A percentile compares a stretch with the other conserved stretches of the same genome.
phyloP scores from a whole-genome alignment of 2,797 vertebrate genomes.

The Toxotes lorentzi region DNA sequence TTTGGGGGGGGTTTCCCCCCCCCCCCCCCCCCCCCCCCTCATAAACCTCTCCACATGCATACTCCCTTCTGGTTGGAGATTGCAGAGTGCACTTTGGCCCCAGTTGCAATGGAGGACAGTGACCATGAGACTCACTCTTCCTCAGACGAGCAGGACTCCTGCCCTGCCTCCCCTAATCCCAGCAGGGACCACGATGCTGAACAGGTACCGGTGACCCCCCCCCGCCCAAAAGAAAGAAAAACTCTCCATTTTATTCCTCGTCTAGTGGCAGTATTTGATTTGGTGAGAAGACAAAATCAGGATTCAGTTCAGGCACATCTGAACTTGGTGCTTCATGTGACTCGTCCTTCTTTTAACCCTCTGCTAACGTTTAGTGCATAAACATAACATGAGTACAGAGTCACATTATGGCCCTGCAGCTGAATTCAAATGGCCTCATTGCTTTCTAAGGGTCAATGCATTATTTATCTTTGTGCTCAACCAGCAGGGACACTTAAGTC shows the following conservation, averaged over 20 bases:
- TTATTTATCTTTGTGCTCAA: slow-evolving; percentile 65
- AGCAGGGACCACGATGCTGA: slow-evolving; percentile 60
- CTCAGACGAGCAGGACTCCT: slow-evolving; percentile 80
- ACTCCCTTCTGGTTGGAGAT: slow-evolving; percentile 77
- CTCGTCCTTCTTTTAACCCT: neutral
- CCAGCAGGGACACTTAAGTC: slow-evolving; percentile 25
- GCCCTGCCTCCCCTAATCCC: slow-evolving; percentile 73
- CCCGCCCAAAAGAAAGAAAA: no score
- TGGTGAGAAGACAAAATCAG: no score
- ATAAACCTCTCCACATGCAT: slow-evolving; percentile 7
- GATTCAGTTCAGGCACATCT: no score
- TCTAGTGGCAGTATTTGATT: no score
- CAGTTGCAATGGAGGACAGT: slow-evolving; percentile 84
- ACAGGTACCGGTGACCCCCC: slow-evolving; percentile 73
- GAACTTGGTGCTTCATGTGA: neutral
- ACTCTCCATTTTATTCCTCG: no score
- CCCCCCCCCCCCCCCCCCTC: neutral
- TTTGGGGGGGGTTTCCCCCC: no score
- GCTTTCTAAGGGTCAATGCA: slow-evolving; percentile 48
- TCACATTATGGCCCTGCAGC: slow-evolving; percentile 12
- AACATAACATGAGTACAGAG: slow-evolving; percentile 29
- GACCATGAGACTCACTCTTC: slow-evolving; percentile 79
- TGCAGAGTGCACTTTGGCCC: slow-evolving; percentile 76
- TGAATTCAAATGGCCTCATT: slow-evolving; percentile 46
- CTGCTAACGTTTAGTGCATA: slow-evolving; percentile 11